Evolutionary conservation across 1,140 invertebrate genomes (phyloP).

Genomic region (Drosophila hydei): DNA sequence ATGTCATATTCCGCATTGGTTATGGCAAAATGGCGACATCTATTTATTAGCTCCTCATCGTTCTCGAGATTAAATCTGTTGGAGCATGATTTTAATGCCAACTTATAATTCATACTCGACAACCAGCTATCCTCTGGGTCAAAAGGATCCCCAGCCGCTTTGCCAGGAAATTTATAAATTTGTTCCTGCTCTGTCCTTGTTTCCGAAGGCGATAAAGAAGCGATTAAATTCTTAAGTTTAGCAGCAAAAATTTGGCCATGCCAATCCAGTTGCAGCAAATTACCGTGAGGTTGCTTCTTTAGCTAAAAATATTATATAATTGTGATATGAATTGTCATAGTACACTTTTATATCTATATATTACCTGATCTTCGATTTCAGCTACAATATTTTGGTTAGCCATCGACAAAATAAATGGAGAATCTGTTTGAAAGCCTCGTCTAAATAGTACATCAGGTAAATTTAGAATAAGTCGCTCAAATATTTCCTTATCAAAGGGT

Average conservation of each 20-base stretch:
- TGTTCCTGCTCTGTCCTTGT: no score
- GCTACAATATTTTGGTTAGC: no score
- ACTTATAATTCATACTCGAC: slow-evolving; percentile 7
- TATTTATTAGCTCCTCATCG: slow-evolving; percentile 9
- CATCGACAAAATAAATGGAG: slow-evolving; percentile 13
- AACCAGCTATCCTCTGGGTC: slow-evolving; percentile 3
- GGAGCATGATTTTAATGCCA: slow-evolving; percentile 12
- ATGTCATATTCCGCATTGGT: slow-evolving; percentile 9
- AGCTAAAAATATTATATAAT: slow-evolving; percentile 3
- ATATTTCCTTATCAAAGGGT: background rate
- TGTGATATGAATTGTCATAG: background rate
- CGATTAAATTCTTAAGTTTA: slow-evolving; percentile 7
- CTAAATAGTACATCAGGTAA: background rate
- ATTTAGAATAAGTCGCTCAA: background rate
- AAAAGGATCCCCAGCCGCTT: slow-evolving; percentile 10
- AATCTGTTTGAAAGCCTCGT: background rate
- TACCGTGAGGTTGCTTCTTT: background rate
- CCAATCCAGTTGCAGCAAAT: slow-evolving; percentile 14
- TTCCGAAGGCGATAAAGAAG: background rate
- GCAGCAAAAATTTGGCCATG: slow-evolving; percentile 1
- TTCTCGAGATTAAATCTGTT: slow-evolving; percentile 9
- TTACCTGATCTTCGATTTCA: slow-evolving; percentile 10
- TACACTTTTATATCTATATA: background rate
- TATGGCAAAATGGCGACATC: slow-evolving; percentile 12
- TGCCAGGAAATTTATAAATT: slow-evolving; percentile 6